A percentile compares a stretch with the other conserved stretches of the same genome.
Evolutionary conservation across 2,888 invertebrate species (phyloP).

Genomic region (Hybos culiciformis): DNA sequence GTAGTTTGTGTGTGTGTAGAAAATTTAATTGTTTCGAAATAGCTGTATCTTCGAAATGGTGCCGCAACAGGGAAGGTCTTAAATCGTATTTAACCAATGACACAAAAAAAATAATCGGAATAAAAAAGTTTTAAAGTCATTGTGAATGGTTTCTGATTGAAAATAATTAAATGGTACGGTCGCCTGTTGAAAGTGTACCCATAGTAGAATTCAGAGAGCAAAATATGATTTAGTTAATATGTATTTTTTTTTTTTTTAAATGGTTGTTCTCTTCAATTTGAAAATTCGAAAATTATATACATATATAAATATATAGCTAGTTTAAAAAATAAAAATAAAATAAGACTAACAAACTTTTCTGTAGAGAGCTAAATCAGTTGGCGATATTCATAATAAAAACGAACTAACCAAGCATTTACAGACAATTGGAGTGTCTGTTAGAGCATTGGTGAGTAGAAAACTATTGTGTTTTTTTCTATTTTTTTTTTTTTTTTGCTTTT

Average conservation of each 20-base stretch:
- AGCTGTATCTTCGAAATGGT: no score
- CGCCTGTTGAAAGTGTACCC: background rate
- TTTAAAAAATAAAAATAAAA: background rate
- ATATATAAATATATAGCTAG: background rate
- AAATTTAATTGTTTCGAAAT: no score
- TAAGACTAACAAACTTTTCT: background rate
- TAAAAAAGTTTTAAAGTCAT: no score
- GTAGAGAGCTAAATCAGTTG: constrained; percentile 19
- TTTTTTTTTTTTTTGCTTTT: constrained; percentile 4
- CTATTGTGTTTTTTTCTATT: constrained; percentile 5
- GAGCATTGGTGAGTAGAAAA: constrained; percentile 42
- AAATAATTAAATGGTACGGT: no score
- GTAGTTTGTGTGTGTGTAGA: no score
- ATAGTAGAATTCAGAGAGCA: constrained; percentile 1
- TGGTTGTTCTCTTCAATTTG: background rate
- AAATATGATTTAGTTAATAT: background rate
- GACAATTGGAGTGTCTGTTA: constrained; percentile 43
- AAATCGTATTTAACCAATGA: no score
- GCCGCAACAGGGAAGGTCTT: no score
- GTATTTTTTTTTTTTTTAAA: constrained; percentile 5
- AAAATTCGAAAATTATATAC: background rate
- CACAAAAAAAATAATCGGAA: no score
- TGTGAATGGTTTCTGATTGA: no score
- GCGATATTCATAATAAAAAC: no score
- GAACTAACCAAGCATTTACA: constrained; percentile 3